Conservation (phyloP, 2,797 vertebrate species). For the Acipenser transmontanus region DNA sequence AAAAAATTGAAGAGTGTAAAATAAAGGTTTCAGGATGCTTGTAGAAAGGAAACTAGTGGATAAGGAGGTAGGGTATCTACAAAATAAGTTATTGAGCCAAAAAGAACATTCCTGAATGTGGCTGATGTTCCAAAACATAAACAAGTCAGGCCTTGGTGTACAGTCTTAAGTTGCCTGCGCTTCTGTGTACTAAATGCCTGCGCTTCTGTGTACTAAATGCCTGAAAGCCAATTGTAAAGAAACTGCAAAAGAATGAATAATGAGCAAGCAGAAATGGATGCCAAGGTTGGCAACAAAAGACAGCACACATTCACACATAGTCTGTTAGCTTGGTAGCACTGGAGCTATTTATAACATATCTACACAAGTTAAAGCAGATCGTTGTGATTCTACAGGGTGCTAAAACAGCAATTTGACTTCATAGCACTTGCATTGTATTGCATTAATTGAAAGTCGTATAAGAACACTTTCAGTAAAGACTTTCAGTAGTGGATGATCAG, state of each 20-base stretch:
- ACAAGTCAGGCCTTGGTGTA: not conserved
- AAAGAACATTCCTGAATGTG: not conserved
- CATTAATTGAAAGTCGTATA: too few relatives aligned
- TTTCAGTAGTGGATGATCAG: too few relatives aligned
- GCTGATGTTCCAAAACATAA: not conserved
- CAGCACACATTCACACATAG: not conserved
- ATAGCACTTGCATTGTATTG: too few relatives aligned
- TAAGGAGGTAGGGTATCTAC: not conserved
- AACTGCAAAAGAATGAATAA: not conserved
- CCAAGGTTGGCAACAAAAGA: not conserved
- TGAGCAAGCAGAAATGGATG: not conserved
- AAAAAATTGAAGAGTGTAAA: not conserved
- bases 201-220: not conserved
- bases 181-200: too few relatives aligned
- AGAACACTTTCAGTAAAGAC: too few relatives aligned
- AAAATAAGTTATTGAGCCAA: not conserved
- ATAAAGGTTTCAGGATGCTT: too few relatives aligned
- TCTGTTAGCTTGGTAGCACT: not conserved
- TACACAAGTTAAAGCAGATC: not conserved
- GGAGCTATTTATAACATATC: not conserved
- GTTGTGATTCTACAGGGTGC: too few relatives aligned
- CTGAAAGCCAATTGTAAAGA: not conserved
- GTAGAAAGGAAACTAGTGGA: too few relatives aligned
- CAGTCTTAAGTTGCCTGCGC: not conserved
- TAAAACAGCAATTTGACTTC: too few relatives aligned